Base-by-base conservation (phyloP, 2,113 vertebrate genomes). In the Neodon shergylaensis region DNA sequence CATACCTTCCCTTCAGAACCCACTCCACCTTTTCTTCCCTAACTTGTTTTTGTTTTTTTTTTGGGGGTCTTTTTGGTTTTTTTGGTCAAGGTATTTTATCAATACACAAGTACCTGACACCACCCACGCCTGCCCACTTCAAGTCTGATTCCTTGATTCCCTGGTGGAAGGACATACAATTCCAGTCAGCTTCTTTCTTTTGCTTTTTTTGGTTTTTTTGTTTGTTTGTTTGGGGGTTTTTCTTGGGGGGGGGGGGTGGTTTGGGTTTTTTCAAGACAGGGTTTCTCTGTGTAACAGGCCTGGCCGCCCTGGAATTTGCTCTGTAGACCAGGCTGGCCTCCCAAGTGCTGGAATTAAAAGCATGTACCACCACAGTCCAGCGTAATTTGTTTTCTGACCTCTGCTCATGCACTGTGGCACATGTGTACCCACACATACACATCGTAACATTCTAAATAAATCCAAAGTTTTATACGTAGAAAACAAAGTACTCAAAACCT, bases 391-490 rank as follows among this genome's bases (percentile, higher is more conserved):
- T 26, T 44, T 44, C 73, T 76, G 73, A 76, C 39, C 73, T 42
- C 73, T 76, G 11, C 12, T 76, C 73, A 76, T 76, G 12, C 73
- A 44, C 72, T 26, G 10, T 24, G 72, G 72, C 73, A 24, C 11
- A 14, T 76, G 72, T 13, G 21, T 42, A 24, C 72, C 19, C 72
- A 39, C n/a, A 39, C n/a, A 73, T 22, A 24, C 73, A 74, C 11
- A 74, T 6, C 19, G 21, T 73, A 44, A 14, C 44, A 44, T 44
- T 28, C 44, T 76, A 44, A 28, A 76, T 76, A 76, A 76, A 44
- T 76, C 11, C 73, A 92, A 88, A 82, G 19, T 86, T 95, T 82
- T 82, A 90, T 92, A 91, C 12, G 72, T 81, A 42, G 24, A 44
- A 44, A 76, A 13, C 39, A 73, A 73, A 73, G n/a, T 42, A 76